phyloP scores from a whole-genome alignment of 2,797 vertebrate species.

The Avahi laniger region DNA sequence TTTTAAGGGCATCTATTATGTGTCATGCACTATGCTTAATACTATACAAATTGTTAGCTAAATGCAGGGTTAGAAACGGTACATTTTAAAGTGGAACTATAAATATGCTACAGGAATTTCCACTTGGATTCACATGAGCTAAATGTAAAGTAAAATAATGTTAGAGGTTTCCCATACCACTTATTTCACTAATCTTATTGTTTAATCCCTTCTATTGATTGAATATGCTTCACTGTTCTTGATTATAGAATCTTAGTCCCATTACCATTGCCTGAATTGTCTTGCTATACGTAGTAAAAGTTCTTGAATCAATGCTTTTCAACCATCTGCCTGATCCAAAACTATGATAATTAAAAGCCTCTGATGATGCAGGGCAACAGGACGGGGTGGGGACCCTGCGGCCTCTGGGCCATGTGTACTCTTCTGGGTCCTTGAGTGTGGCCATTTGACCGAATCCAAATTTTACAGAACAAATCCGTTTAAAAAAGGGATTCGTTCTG shows the following conservation, averaged over 20 bases:
- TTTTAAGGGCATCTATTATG: not conserved
- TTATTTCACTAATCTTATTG: not conserved
- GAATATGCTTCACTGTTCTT: not conserved
- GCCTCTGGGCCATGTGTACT: not conserved
- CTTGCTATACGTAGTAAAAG: not conserved
- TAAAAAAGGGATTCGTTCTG: not conserved
- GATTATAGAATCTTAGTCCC: not conserved
- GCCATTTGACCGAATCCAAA: not conserved
- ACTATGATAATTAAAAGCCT: not conserved
- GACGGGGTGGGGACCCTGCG: not conserved
- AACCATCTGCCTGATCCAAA: not conserved
- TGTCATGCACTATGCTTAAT: not conserved
- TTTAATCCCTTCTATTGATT: not conserved
- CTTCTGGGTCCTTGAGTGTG: not conserved
- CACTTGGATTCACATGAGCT: not conserved
- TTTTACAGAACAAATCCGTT: not conserved
- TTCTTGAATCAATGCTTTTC: not conserved
- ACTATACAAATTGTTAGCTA: not conserved
- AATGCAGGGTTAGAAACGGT: not conserved
- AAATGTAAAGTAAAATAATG: not conserved
- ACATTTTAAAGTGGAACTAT: not conserved
- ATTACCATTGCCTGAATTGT: not conserved
- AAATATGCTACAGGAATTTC: not conserved
- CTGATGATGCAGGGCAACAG: not conserved
- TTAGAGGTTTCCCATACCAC: not conserved